Conservation (phyloP, 2,113 vertebrate species). For the Nannospalax galili region DNA sequence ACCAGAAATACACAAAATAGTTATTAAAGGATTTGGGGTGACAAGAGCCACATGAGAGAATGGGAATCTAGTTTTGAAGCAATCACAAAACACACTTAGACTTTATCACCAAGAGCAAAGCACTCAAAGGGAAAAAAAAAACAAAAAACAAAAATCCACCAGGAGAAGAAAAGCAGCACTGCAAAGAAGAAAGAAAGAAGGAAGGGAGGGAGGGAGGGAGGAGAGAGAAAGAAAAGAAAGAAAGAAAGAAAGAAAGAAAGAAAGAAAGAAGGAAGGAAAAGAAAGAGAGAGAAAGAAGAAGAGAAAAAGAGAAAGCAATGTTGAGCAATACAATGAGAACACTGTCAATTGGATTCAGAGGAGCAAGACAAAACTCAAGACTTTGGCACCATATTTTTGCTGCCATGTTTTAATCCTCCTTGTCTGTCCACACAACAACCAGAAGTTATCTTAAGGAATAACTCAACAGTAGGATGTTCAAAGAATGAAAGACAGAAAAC, state of each 20-base stretch:
- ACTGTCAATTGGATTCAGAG: slow-evolving; percentile 17
- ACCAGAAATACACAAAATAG: neutral
- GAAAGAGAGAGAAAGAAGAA: too few relatives aligned
- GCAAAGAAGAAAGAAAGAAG: too few relatives aligned
- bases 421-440: neutral
- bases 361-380: neutral
- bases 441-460: neutral
- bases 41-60: neutral
- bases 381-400: slow-evolving; percentile 5
- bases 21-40: neutral
- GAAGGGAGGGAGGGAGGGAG: too few relatives aligned
- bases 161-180: too few relatives aligned
- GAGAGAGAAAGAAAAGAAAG: too few relatives aligned
- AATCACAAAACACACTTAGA: slow-evolving; percentile 4
- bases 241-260: too few relatives aligned
- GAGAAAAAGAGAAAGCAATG: neutral
- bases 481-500: slow-evolving; percentile 2
- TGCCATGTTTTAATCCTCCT: neutral
- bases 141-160: neutral
- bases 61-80: neutral
- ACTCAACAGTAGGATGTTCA: neutral
- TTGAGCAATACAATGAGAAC: neutral
- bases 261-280: too few relatives aligned
- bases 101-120: slow-evolving; percentile 31
- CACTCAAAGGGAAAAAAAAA: neutral